Evolutionary conservation across 1,140 invertebrate genomes (phyloP).

Genomic region (Gryon sp.): DNA sequence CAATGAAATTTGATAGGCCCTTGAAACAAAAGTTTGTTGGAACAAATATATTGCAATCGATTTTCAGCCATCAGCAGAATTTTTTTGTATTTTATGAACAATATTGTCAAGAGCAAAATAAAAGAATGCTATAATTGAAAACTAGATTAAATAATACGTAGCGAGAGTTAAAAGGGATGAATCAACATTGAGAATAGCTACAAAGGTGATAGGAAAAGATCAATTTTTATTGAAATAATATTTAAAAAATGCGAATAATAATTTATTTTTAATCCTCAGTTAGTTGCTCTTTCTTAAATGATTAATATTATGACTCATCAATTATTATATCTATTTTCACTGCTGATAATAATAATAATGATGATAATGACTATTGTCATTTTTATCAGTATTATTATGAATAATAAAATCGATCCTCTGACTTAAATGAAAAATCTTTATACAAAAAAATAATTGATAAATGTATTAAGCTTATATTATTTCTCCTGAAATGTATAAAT

Average conservation of each 20-base stretch:
- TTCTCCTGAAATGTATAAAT: too few species aligned
- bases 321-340: too few species aligned
- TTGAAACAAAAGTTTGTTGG: conserved; percentile 14
- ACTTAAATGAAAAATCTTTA: too few species aligned
- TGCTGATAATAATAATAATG: too few species aligned
- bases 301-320: too few species aligned
- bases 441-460: too few species aligned
- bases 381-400: too few species aligned
- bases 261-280: conserved; percentile 10
- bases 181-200: conserved; percentile 34
- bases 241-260: conserved; percentile 15
- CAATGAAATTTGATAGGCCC: conserved; percentile 32
- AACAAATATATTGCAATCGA: conserved; percentile 36
- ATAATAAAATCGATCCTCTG: too few species aligned
- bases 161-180: conserved; percentile 27
- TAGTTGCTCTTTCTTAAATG: too few species aligned
- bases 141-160: conserved; percentile 39
- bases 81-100: conserved; percentile 48
- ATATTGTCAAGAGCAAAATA: conserved; percentile 42
- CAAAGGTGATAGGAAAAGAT: conserved; percentile 26
- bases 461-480: too few species aligned
- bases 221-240: conserved; percentile 42
- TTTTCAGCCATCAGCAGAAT: conserved; percentile 31
- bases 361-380: too few species aligned
- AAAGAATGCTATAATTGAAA: conserved; percentile 47